Conservation (phyloP, 2,888 invertebrate species). For the Corythucha ciliata region DNA sequence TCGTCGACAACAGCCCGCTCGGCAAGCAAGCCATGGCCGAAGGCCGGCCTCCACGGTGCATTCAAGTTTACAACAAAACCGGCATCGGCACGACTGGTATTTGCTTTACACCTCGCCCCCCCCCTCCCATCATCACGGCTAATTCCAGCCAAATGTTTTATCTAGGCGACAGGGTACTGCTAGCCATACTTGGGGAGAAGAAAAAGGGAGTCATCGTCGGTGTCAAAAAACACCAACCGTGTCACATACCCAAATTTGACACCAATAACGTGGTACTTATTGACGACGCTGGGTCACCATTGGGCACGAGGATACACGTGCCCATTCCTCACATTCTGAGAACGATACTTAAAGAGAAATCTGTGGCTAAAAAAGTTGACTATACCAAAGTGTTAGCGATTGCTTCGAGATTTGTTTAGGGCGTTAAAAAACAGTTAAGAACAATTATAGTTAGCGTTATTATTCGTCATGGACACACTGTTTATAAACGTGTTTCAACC, state of each 20-base stretch:
- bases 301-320: conserved; percentile 90
- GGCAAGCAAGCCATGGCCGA: conserved; percentile 91
- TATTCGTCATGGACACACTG: background rate
- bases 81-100: conserved; percentile 54
- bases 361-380: conserved; percentile 72
- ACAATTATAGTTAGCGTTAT: background rate
- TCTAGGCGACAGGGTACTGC: conserved; percentile 74
- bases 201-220: conserved; percentile 88
- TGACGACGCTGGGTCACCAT: conserved; percentile 86
- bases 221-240: conserved; percentile 67
- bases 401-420: conserved; percentile 74
- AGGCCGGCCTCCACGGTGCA: conserved; percentile 85
- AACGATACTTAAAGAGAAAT: conserved; percentile 71
- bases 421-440: background rate
- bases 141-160: background rate
- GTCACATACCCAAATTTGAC: conserved; percentile 82
- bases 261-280: conserved; percentile 93
- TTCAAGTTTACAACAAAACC: conserved; percentile 85
- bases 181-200: conserved; percentile 92
- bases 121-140: background rate
- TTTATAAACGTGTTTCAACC: too few relatives aligned
- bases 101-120: conserved; percentile 31
- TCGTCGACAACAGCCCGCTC: conserved; percentile 94
- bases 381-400: conserved; percentile 87
- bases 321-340: conserved; percentile 87